Conservation (phyloP, 2,113 vertebrate genomes). For the Paralichthys olivaceus region DNA sequence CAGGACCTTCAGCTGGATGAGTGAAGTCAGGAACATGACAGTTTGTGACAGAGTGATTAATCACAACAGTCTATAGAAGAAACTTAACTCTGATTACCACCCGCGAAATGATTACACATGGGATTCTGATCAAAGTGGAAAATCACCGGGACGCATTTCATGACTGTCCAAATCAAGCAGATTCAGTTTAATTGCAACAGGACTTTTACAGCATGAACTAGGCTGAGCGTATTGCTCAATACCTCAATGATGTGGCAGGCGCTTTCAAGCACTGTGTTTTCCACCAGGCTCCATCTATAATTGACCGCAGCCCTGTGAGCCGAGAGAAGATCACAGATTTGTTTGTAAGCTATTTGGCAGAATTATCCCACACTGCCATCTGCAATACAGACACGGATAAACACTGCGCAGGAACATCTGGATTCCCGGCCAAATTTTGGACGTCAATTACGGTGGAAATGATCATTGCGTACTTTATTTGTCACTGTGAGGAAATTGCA, state of each 20-base stretch:
- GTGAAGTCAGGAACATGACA: slow-evolving; percentile 81
- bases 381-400: slow-evolving; percentile 57
- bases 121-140: background rate
- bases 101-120: background rate
- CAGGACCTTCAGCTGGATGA: slow-evolving; percentile 88
- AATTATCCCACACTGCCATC: slow-evolving; percentile 52
- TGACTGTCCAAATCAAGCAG: background rate
- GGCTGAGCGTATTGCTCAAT: slow-evolving; percentile 36
- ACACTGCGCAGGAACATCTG: background rate
- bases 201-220: background rate
- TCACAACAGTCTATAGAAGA: background rate
- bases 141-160: background rate
- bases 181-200: background rate
- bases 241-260: slow-evolving; percentile 17
- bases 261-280: slow-evolving; percentile 32
- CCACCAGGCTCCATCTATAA: slow-evolving; percentile 30
- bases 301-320: slow-evolving; percentile 54
- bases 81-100: background rate
- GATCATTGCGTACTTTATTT: background rate
- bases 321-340: slow-evolving; percentile 47
- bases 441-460: slow-evolving; percentile 19
- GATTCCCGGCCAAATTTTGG: slow-evolving; percentile 17
- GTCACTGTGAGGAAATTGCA: background rate
- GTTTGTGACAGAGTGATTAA: background rate
- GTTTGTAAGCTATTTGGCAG: slow-evolving; percentile 59